Base-by-base conservation (phyloP, 2,113 vertebrate species). In the Motacilla tschutschensis region DNA sequence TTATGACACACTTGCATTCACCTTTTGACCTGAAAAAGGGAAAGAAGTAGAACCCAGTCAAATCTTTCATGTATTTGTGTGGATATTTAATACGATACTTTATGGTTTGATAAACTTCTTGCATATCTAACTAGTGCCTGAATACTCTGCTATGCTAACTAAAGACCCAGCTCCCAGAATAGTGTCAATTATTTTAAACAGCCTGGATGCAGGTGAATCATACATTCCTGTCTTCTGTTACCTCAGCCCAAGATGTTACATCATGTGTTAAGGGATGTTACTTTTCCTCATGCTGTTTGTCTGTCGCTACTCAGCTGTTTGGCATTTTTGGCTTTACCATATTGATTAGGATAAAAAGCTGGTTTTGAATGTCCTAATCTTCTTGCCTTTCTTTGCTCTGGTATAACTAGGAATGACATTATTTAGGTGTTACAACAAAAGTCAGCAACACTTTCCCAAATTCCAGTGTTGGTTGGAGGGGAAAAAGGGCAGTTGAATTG, bases 21-120 rank as follows among this genome's bases (percentile, higher is more conserved):
- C 74, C 16, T 95, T 95, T 94, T 95, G 83, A 93, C 81, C 93
- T 90, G 92, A 57, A 74, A 79, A 93, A 88, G 74, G 91, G 93
- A 89, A 73, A 83, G 91, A 94, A 92, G 76, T 93, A 85, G 95
- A 95, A 92, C 88, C 86, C 86, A 78, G 59, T 85, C 69, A 76
- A 38, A 87, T 74, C 76, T 90, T 95, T 86, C 81, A 55, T 90
- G 84, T 92, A 90, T 91, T 86, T 63, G 72, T 1, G 87, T 90
- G 83, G 92, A 47, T 93, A 85, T 94, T 95, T 94, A 87, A 94
- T 96, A 91, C 2, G 65, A 36, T 87, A 85, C 79, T 63, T 92
- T 72, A 79, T 85, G 70, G 58, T 84, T 81, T 90, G 74, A 79
- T 80, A 64, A 57, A 85, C 38, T 89, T 83, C 88, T 82, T 83